A percentile compares a stretch with the other conserved stretches of the same genome.
phyloP scores from a whole-genome alignment of 2,113 vertebrate genomes.

The Peromyscus californicus region DNA sequence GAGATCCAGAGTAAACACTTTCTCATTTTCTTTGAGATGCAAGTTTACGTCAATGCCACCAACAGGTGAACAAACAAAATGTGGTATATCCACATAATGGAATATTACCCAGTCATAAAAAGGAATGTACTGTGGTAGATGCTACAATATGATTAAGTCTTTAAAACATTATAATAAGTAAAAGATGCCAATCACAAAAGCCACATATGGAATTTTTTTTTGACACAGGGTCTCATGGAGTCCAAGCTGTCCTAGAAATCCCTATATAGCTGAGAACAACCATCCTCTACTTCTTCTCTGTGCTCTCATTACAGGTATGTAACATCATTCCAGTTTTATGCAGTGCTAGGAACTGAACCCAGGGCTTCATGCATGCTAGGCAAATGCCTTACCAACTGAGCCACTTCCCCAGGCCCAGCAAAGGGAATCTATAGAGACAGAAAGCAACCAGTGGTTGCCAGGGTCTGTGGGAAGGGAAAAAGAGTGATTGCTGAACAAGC shows the following conservation, averaged over 20 bases:
- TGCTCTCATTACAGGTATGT: background rate
- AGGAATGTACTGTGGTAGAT: too few species aligned
- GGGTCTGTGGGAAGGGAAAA: background rate
- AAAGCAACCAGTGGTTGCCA: background rate
- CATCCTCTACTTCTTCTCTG: background rate
- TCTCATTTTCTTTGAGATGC: background rate
- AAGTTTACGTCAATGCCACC: background rate
- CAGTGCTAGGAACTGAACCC: background rate
- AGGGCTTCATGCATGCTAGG: background rate
- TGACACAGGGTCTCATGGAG: background rate
- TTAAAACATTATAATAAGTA: rapidly evolving
- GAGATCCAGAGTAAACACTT: background rate
- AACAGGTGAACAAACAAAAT: background rate
- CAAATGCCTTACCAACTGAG: background rate
- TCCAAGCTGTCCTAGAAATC: background rate
- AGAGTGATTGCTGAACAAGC: background rate
- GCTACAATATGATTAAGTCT: too few species aligned
- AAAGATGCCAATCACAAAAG: background rate
- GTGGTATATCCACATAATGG: background rate
- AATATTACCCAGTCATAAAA: background rate
- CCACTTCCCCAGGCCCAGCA: background rate
- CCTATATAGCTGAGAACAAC: background rate
- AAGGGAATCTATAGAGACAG: background rate
- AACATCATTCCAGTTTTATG: background rate
- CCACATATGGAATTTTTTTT: background rate